Percentiles rank a stretch among this genome's conserved stretches.
Conservation (phyloP, 2,888 invertebrate genomes). For the Muschampia plurimacula region DNA sequence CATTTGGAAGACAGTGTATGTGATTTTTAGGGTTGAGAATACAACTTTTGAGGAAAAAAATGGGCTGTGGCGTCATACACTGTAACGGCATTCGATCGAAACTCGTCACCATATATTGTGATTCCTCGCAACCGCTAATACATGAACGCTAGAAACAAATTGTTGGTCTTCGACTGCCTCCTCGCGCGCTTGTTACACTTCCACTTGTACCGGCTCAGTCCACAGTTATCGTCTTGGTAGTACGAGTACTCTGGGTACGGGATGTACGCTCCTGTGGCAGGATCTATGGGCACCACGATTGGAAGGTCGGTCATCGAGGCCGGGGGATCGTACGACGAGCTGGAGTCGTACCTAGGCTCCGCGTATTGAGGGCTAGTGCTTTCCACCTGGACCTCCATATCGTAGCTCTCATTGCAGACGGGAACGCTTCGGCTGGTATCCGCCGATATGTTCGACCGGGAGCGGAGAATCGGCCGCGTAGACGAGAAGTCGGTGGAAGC, state of each 20-base stretch:
- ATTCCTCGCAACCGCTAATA: slow-evolving; percentile 65
- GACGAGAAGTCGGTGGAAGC: slow-evolving; percentile 73
- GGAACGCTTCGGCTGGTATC: slow-evolving; percentile 80
- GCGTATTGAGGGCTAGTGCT: slow-evolving; percentile 75
- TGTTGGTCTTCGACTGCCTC: slow-evolving; percentile 65
- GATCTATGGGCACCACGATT: slow-evolving; percentile 72
- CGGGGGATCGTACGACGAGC: slow-evolving; percentile 65
- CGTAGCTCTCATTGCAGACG: slow-evolving; percentile 75
- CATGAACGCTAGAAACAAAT: slow-evolving; percentile 83
- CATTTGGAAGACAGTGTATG: slow-evolving; percentile 73
- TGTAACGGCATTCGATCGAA: slow-evolving; percentile 79
- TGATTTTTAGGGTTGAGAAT: slow-evolving; percentile 51
- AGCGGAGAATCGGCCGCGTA: slow-evolving; percentile 67
- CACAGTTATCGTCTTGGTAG: slow-evolving; percentile 68
- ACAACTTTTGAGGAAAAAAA: slow-evolving; percentile 50
- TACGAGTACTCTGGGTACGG: slow-evolving; percentile 75
- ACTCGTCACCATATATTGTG: slow-evolving; percentile 71
- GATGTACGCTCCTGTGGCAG: slow-evolving; percentile 69
- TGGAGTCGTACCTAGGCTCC: slow-evolving; percentile 68
- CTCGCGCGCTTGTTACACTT: slow-evolving; percentile 63
- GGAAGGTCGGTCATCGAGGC: slow-evolving; percentile 76
- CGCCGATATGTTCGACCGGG: slow-evolving; percentile 75
- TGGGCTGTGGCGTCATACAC: slow-evolving; percentile 69
- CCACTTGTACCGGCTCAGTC: slow-evolving; percentile 60
- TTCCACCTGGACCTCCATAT: slow-evolving; percentile 63